Conservation (phyloP, 2,113 vertebrate genomes). For the Psittacula cyanocephala region DNA sequence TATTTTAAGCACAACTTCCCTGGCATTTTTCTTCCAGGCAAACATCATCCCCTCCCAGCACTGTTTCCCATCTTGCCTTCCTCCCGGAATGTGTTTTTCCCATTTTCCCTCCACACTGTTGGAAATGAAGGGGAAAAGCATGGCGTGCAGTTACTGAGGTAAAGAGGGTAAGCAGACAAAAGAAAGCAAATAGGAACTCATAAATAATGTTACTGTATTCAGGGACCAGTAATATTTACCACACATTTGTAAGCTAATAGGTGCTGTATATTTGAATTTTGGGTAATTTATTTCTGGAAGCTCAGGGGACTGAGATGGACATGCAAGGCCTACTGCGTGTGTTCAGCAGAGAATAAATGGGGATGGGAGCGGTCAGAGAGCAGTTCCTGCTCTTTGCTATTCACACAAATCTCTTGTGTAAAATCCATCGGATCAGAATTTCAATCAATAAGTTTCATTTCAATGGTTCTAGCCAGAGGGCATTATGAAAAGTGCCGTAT, state of each 20-base stretch:
- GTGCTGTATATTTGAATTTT: background rate
- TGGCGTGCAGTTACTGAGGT: accelerated
- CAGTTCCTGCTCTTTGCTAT: slow-evolving; percentile 26
- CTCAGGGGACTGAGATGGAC: background rate
- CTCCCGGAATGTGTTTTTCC: background rate
- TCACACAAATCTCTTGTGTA: background rate
- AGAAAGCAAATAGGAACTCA: background rate
- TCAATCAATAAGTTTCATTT: slow-evolving; percentile 51
- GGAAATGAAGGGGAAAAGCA: background rate
- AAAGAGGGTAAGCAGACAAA: background rate
- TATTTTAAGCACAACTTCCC: background rate
- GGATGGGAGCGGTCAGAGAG: background rate
- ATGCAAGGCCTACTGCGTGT: background rate
- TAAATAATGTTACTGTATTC: background rate
- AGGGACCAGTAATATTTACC: background rate
- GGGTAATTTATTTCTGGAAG: slow-evolving; percentile 17
- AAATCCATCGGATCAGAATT: slow-evolving; percentile 55
- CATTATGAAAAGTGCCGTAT: background rate
- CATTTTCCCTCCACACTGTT: background rate
- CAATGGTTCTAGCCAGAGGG: slow-evolving; percentile 27
- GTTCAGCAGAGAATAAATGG: background rate
- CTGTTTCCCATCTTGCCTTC: background rate
- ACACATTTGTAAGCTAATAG: background rate
- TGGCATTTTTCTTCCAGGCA: background rate
- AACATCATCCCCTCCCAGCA: background rate